These are phyloP conservation scores for Machaerirhynchus nigripectus DNA, from an alignment of 2,113 vertebrate species.

Conservation along the genomic window DNA sequence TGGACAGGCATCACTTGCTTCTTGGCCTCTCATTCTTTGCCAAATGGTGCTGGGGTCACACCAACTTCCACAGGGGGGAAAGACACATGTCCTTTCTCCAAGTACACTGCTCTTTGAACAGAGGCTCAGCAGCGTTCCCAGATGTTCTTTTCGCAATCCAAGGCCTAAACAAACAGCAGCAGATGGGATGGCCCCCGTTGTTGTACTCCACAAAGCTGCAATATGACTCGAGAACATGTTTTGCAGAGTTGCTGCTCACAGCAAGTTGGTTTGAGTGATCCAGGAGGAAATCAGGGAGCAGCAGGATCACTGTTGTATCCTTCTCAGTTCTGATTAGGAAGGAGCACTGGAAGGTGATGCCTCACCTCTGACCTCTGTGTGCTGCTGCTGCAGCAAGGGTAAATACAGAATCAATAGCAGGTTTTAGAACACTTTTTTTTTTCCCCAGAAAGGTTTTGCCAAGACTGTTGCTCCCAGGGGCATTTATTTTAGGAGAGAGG, in stretches of 20 bases:
- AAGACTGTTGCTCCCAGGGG: not conserved
- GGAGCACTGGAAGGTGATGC: not conserved
- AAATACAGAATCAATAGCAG: not conserved
- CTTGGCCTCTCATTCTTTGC: not conserved
- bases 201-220: not conserved
- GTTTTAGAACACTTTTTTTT: not conserved
- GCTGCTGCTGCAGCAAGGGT: not conserved
- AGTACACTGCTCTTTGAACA: not conserved
- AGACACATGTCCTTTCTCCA: not conserved
- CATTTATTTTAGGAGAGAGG: not conserved
- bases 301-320: not conserved
- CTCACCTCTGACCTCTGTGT: not conserved
- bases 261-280: not conserved
- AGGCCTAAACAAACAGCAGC: conserved; percentile 11
- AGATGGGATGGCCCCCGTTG: not conserved
- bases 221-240: not conserved
- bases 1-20: not conserved
- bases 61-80: not conserved
- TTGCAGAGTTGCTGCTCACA: not conserved
- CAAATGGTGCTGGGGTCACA: not conserved
- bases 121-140: not conserved
- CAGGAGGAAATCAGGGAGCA: not conserved
- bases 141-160: not conserved
- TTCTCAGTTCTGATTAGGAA: not conserved
- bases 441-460: not conserved